Conservation (phyloP, 2,113 vertebrate genomes). For the Cephalopholis sonnerati region DNA sequence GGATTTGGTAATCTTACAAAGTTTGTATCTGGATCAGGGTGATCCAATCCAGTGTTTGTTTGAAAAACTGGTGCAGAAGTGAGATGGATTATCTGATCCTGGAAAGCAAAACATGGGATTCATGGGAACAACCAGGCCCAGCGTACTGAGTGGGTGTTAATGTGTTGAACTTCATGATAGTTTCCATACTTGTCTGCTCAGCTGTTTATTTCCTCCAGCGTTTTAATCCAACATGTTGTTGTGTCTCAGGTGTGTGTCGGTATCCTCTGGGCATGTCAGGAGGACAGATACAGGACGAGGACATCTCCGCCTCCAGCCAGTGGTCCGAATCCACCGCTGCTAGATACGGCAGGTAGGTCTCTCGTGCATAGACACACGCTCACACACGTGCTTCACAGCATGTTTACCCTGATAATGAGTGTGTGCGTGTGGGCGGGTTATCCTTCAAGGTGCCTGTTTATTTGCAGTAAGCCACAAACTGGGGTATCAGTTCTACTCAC, state of each 20-base stretch:
- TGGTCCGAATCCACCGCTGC: slow-evolving; percentile 98
- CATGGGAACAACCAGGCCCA: too few relatives aligned
- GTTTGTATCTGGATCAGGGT: too few relatives aligned
- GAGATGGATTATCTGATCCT: too few relatives aligned
- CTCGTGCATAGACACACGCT: neutral
- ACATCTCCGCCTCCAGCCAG: slow-evolving; percentile 97
- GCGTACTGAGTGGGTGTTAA: too few relatives aligned
- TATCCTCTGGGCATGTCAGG: slow-evolving; percentile 97
- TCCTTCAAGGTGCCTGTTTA: slow-evolving; percentile 61
- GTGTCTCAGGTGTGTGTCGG: slow-evolving; percentile 90
- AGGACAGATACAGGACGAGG: slow-evolving; percentile 95
- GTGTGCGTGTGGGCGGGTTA: slow-evolving; percentile 35
- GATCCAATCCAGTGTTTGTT: too few relatives aligned
- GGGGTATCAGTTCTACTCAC: slow-evolving; percentile 52
- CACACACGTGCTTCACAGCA: neutral
- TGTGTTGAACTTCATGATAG: neutral
- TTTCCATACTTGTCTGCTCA: neutral
- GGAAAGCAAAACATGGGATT: too few relatives aligned
- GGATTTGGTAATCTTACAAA: too few relatives aligned
- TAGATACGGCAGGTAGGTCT: slow-evolving; percentile 92
- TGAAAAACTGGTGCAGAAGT: too few relatives aligned
- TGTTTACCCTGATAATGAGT: slow-evolving; percentile 52
- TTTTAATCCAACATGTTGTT: neutral
- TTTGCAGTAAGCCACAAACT: slow-evolving; percentile 61
- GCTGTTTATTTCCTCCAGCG: neutral